These are phyloP conservation scores for Seriola quinqueradiata DNA, from an alignment of 2,113 vertebrate genomes.

Conservation along the genomic window DNA sequence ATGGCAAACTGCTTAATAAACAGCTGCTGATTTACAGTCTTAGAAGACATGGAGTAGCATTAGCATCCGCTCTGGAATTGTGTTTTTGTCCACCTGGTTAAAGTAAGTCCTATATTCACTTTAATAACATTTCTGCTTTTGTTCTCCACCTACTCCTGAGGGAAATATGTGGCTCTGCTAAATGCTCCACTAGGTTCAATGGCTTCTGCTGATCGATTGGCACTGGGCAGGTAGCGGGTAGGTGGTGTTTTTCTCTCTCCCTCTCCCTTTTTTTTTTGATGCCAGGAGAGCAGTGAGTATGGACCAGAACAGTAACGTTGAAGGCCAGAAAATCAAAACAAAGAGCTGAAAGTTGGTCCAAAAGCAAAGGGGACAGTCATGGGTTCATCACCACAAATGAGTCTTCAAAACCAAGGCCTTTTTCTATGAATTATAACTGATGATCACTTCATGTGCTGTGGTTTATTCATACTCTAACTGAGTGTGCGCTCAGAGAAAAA, in stretches of 20 bases:
- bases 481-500: no score
- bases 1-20: constrained; percentile 9
- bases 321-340: not conserved
- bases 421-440: no score
- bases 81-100: not conserved
- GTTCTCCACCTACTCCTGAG: not conserved
- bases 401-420: no score
- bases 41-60: not conserved
- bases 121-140: not conserved
- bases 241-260: no score
- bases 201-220: no score
- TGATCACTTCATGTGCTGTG: no score
- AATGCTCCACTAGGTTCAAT: not conserved
- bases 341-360: not conserved
- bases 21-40: not conserved
- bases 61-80: not conserved
- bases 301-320: no score
- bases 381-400: not conserved
- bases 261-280: no score
- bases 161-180: not conserved
- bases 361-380: no score
- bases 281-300: no score
- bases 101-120: not conserved
- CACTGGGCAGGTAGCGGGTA: no score
- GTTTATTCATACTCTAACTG: no score